Conservation (phyloP, 2,888 invertebrate genomes). For the Apodemia zela region DNA sequence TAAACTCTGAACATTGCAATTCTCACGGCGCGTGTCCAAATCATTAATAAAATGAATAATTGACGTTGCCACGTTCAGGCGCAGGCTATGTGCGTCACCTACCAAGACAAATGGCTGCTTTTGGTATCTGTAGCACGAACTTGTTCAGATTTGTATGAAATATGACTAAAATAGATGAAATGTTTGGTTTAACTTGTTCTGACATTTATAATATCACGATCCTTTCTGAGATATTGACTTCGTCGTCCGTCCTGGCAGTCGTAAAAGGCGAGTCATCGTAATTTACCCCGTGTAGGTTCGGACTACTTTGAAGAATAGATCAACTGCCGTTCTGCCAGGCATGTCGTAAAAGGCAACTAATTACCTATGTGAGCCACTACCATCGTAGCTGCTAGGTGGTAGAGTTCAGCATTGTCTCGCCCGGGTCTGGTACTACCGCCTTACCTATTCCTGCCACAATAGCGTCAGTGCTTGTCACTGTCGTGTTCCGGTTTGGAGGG, state of each 20-base stretch:
- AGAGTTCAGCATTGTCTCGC: too few species aligned
- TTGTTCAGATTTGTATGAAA: constrained; percentile 4
- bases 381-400: too few species aligned
- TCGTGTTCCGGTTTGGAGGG: too few species aligned
- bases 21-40: neutral
- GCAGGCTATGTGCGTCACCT: neutral
- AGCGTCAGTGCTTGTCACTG: too few species aligned
- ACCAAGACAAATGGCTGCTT: neutral
- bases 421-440: neutral
- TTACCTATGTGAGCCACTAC: too few species aligned
- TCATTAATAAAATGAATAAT: constrained; percentile 11
- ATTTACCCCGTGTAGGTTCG: too few species aligned
- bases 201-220: neutral
- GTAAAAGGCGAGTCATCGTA: neutral
- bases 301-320: too few species aligned
- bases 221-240: neutral
- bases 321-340: too few species aligned
- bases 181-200: neutral
- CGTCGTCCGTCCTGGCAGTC: neutral
- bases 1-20: neutral
- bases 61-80: neutral
- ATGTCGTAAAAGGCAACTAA: too few species aligned
- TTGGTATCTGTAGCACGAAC: neutral
- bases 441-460: too few species aligned
- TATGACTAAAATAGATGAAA: neutral